Base-by-base conservation (phyloP, 2,888 invertebrate species). In the Drosophila kambysellisi region DNA sequence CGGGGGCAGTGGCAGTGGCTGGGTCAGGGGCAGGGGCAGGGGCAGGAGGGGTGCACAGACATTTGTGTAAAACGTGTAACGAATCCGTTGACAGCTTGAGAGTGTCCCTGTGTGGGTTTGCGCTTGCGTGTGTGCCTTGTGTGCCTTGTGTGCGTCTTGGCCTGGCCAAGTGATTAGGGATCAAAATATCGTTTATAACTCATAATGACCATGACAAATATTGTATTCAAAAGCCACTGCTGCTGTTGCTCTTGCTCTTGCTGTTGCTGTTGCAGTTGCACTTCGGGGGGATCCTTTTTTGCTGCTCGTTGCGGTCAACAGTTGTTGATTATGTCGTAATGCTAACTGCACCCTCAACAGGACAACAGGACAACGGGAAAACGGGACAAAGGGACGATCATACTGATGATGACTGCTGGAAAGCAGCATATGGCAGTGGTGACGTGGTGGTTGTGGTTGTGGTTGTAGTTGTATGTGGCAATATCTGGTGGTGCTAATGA, bases 161-260 rank as follows among this genome's bases (percentile, higher is more conserved):
- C 56, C 64, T 32, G 68, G 46, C 69, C 70, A 79, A 83, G 74
- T 83, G 85, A 86, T 88, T 83, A 87, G 80, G 85, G 87, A 83
- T 87, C 87, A 87, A 88, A 86, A 86, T 81, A 88, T 84, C 86
- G 87, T 83, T 87, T 86, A 88, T 86, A 87, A 81, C 84, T 79
- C 84, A 81, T 82, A 86, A 88, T 82, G 86, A 86, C 82, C 84
- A 83, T 86, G 83, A 85, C 80, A 83, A 83, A 84, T 81, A 81
- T 74, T 76, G 56, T 69, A 76, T 82, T 76, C 70, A 78, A 82
- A 77, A 56, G 53, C 25, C 7, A 62, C 57, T 43, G 53, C 33
- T 48, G 53, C 35, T 29, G 46, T 4, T 43, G 43, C 12, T 9
- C 17, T n/a, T 15, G 37, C 37, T 9, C 17, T n/a, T 15, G 37